A percentile compares a stretch with the other conserved stretches of the same genome.
Evolutionary conservation across 2,797 vertebrate genomes (phyloP).

Genomic region (Distichodus sexfasciatus): DNA sequence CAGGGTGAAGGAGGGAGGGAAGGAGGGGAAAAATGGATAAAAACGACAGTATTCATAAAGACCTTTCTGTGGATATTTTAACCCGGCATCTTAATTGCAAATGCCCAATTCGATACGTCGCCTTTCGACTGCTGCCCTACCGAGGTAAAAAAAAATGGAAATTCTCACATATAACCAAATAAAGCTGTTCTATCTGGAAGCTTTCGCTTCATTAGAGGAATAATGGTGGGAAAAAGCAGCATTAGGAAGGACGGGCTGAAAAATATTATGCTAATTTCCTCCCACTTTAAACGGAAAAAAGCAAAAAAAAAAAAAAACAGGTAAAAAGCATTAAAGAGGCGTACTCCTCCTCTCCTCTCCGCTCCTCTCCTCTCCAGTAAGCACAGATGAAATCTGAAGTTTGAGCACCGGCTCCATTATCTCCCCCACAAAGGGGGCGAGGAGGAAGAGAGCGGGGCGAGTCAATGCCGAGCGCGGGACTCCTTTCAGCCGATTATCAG

Average conservation of each 20-base stretch:
- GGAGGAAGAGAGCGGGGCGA: constrained; percentile 53
- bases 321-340: constrained; percentile 44
- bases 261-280: constrained; percentile 30
- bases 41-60: not conserved
- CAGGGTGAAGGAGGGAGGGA: not conserved
- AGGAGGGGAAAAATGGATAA: not conserved
- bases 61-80: not conserved
- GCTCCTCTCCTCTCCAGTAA: constrained; percentile 62
- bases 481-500: constrained; percentile 67
- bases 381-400: constrained; percentile 66
- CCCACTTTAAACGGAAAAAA: not conserved
- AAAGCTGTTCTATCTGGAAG: not conserved
- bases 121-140: not conserved
- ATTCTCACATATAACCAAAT: constrained; percentile 21
- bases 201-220: constrained; percentile 27
- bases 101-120: not conserved
- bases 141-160: not conserved
- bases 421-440: constrained; percentile 45
- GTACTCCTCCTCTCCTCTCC: constrained; percentile 63
- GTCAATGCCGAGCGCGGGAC: constrained; percentile 58
- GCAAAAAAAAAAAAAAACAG: constrained; percentile 6
- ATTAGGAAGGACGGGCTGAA: constrained; percentile 18
- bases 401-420: constrained; percentile 70
- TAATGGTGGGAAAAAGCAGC: constrained; percentile 8
- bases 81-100: not conserved